Percentiles rank a stretch among this genome's conserved stretches.
These are phyloP conservation scores for Helicoverpa assulta DNA, from an alignment of 2,888 invertebrate species.

Conservation along the genomic window DNA sequence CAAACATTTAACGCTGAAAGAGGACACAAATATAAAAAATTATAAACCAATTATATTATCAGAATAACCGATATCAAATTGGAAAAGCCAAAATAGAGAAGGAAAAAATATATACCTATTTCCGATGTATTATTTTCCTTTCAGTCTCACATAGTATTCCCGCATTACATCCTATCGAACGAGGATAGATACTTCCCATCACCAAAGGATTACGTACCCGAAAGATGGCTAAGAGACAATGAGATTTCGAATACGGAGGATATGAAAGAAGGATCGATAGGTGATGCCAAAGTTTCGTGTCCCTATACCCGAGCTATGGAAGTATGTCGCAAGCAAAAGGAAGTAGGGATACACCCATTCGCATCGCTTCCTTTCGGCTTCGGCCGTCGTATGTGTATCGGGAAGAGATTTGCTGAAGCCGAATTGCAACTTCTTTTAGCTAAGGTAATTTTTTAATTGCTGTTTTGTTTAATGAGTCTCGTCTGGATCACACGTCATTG, in stretches of 20 bases:
- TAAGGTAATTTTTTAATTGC: conserved; percentile 87
- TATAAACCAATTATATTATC: too few species aligned
- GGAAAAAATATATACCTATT: conserved; percentile 3
- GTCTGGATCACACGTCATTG: neutral
- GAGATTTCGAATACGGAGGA: conserved; percentile 61
- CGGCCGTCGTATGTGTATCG: conserved; percentile 94
- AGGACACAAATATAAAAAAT: too few species aligned
- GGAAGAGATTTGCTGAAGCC: conserved; percentile 95
- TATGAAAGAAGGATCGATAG: conserved; percentile 31
- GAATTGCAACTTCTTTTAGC: conserved; percentile 93
- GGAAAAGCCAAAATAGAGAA: neutral
- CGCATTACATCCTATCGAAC: conserved; percentile 94
- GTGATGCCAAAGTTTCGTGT: conserved; percentile 26
- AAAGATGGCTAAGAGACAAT: conserved; percentile 93
- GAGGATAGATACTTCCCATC: conserved; percentile 93
- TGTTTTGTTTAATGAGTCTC: neutral
- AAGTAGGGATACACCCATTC: conserved; percentile 92
- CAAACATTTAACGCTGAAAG: too few species aligned
- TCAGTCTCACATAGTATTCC: conserved; percentile 95
- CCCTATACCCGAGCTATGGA: conserved; percentile 61
- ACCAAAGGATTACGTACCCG: conserved; percentile 93
- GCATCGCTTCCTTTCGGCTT: conserved; percentile 94
- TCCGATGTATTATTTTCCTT: conserved; percentile 61
- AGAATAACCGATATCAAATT: neutral
- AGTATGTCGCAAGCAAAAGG: conserved; percentile 86